Base-by-base conservation (phyloP, 2,113 vertebrate genomes). In the Malurus melanocephalus region DNA sequence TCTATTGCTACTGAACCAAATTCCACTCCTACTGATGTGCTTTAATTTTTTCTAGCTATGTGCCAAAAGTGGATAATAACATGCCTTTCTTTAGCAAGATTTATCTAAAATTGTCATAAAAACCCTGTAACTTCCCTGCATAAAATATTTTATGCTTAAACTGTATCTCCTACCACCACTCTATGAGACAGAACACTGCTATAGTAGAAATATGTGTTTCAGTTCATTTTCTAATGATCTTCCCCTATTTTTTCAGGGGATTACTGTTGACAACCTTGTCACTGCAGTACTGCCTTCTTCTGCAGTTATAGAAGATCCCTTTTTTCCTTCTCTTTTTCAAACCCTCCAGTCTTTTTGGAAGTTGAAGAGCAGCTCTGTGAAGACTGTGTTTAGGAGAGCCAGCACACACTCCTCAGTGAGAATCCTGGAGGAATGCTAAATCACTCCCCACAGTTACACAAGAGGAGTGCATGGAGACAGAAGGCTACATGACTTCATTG, bases 381-480 rank as follows among this genome's bases (percentile, higher is more conserved):
- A 55, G 43, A n/a, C 32, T 46, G 2, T 16, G 27, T 24, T 85
- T 40, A 75, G n/a, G 16, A 27, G 40, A 51, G 16, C 20, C 23
- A 48, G 52, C 11, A 18, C 0, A 2, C 17, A 26, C 17, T n/a
- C 13, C 27, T 51, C 14, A 28, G 19, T n/a, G 35, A 71, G 21
- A 89, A 71, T 67, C 26, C 30, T 52, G 28, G 16, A 46, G 26
- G 51, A 88, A 57, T n/a, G 22, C 2, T 10, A 32, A 33, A 5
- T 18, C 48, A 3, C 5, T 66, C 15, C 68, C 12, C 56, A 18
- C 3, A 6, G n/a, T 68, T 42, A 56, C 12, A 38, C 0, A 1
- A 65, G 10, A 62, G 24, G 7, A 10, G 7, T 19, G 5, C 26
- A 23, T 48, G 42, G 73, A 71, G 40, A n/a, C 14, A 69, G 9